Evolutionary conservation across 2,113 vertebrate genomes (phyloP).

Genomic region (Callionymus lyra): DNA sequence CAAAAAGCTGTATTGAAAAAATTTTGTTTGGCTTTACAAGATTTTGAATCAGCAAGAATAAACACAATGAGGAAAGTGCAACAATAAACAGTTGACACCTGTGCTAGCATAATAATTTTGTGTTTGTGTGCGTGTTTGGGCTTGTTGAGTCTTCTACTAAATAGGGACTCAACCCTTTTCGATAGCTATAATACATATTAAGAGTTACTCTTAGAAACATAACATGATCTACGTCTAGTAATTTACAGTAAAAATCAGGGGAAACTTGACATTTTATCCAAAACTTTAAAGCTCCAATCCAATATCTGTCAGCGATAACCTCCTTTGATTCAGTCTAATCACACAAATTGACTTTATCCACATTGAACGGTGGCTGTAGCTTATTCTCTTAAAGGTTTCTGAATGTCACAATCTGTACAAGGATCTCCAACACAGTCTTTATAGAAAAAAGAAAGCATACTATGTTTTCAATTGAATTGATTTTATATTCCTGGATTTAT

Average conservation of each 20-base stretch:
- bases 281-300: slow-evolving; percentile 27
- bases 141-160: slow-evolving; percentile 12
- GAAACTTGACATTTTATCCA: slow-evolving; percentile 4
- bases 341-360: not conserved
- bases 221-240: slow-evolving; percentile 23
- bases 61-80: too few relatives aligned
- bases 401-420: not conserved
- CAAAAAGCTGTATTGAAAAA: too few relatives aligned
- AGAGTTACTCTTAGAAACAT: slow-evolving; percentile 13
- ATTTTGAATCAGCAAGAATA: too few relatives aligned
- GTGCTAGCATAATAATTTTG: not conserved
- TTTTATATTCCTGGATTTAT: too few relatives aligned
- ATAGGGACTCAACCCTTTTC: slow-evolving; percentile 16
- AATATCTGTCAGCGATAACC: not conserved
- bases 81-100: too few relatives aligned
- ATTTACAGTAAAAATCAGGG: slow-evolving; percentile 22
- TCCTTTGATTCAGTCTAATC: too few relatives aligned
- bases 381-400: not conserved
- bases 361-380: slow-evolving; percentile 8
- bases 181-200: slow-evolving; percentile 28
- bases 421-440: not conserved
- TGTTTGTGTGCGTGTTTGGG: slow-evolving; percentile 10
- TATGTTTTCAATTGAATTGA: too few relatives aligned
- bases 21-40: too few relatives aligned
- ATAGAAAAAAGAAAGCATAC: too few relatives aligned